Evolutionary conservation across 2,113 vertebrate genomes (phyloP).

Genomic region (Marmota flaviventris): DNA sequence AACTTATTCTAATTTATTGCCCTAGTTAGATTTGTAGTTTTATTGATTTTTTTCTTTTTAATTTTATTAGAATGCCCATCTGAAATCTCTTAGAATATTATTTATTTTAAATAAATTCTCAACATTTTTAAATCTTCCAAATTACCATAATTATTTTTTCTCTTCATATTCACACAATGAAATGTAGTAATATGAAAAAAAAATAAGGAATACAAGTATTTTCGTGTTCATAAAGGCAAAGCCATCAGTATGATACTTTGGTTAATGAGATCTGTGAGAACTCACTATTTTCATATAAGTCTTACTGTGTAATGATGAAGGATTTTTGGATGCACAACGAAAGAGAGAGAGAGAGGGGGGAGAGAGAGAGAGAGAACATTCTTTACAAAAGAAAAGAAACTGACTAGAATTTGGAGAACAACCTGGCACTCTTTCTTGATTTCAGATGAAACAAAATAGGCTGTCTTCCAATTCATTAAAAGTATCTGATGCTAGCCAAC

Average conservation of each 20-base stretch:
- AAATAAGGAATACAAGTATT: not conserved
- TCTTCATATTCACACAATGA: slow-evolving; percentile 14
- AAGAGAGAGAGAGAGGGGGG: not conserved
- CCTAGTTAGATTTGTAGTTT: not conserved
- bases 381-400: slow-evolving; percentile 73
- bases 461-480: slow-evolving; percentile 82
- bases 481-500: slow-evolving; percentile 63
- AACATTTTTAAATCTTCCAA: not conserved
- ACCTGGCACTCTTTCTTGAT: slow-evolving; percentile 72
- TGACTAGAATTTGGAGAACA: slow-evolving; percentile 69
- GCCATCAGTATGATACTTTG: slow-evolving; percentile 52
- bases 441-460: slow-evolving; percentile 77
- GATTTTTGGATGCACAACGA: slow-evolving; percentile 66
- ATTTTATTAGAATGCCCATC: not conserved
- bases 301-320: slow-evolving; percentile 48
- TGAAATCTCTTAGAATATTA: not conserved
- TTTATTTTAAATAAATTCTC: slow-evolving; percentile 37
- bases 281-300: slow-evolving; percentile 22
- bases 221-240: not conserved
- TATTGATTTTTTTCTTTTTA: not conserved
- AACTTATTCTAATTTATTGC: not conserved
- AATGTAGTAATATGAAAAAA: not conserved
- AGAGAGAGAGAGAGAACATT: not conserved
- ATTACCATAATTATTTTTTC: not conserved
- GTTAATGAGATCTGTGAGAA: slow-evolving; percentile 27